Base-by-base conservation (phyloP, 2,888 invertebrate genomes). In the Parelbella ahira region DNA sequence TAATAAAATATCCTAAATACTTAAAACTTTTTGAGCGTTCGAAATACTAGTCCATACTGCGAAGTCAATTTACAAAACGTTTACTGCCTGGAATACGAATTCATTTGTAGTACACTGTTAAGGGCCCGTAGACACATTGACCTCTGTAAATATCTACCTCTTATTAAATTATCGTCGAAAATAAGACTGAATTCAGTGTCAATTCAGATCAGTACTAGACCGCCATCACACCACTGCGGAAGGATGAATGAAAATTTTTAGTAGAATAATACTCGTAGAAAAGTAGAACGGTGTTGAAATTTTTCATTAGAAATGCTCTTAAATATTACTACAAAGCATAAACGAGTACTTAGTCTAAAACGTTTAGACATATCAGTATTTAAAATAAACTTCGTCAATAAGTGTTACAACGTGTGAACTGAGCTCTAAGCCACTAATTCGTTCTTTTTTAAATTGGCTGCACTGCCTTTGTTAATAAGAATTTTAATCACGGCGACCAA, bases 121-220 rank as follows among this genome's bases (percentile, higher is more conserved):
- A 49, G 45, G 42, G 34, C 37, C 53, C 47, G 48, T 51, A 47
- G 43, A 45, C 21, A 49, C 3, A 4, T 29, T 33, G 59, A 54
- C 64, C 63, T 60, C 59, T 80, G 78, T 82, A 78, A 72, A 83
- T 80, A 79, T 61, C 63, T 80, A 81, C 77, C 75, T 83, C 79
- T 72, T 69, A 29, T 19, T 30, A 36, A 65, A 55, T 49, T 44
- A 65, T 64, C 64, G 68, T 75, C 68, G 66, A 74, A 74, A 67
- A 69, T 63, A 87, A 88, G 88, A 88, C 88, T 88, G 88, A 88
- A 83, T 81, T 80, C 81, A 65, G 76, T 78, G 88, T 88, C 88
- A 88, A 88, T 88, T 88, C 86, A 79, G 82, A 72, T 64, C 65
- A 58, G 56, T 49, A 51, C 56, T 28, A 28, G 9, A 19, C 42